phyloP scores from a whole-genome alignment of 2,113 vertebrate genomes.

The Tor tambroides region DNA sequence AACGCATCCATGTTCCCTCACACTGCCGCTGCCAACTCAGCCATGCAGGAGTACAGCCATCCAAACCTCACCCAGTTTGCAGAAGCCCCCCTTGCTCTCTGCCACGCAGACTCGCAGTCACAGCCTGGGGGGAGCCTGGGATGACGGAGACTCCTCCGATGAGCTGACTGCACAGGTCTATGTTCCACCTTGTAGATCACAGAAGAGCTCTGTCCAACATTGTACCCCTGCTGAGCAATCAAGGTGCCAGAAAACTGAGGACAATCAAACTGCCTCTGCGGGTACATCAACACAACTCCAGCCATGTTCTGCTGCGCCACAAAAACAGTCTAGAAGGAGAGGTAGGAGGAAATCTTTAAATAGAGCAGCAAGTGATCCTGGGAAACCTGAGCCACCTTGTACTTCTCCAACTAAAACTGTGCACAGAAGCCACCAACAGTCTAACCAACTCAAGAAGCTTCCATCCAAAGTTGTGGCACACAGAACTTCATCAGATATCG shows the following conservation, averaged over 20 bases:
- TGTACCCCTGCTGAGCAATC: constrained; percentile 52
- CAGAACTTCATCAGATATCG: constrained; percentile 9
- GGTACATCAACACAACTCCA: constrained; percentile 59
- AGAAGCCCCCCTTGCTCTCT: constrained; percentile 71
- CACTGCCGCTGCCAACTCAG: constrained; percentile 78
- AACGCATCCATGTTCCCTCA: constrained; percentile 75
- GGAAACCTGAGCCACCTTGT: constrained; percentile 70
- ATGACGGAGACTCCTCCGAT: constrained; percentile 64
- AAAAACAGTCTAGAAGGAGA: constrained; percentile 59
- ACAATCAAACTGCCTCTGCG: constrained; percentile 9
- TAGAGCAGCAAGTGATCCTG: constrained; percentile 73
- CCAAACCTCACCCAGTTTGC: constrained; percentile 85
- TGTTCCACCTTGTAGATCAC: constrained; percentile 23
- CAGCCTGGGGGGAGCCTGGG: constrained; percentile 67
- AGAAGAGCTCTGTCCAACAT: not conserved
- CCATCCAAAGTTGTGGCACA: not conserved
- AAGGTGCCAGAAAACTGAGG: constrained; percentile 33
- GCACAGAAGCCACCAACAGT: not conserved
- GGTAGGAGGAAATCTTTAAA: constrained; percentile 65
- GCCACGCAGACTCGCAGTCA: constrained; percentile 69
- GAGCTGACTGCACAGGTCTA: constrained; percentile 12
- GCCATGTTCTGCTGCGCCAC: constrained; percentile 52
- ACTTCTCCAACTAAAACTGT: constrained; percentile 42
- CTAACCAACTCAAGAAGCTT: not conserved
- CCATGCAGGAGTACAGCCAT: constrained; percentile 82